These are phyloP conservation scores for Tridacna gigas DNA, from an alignment of 2,888 invertebrate genomes.

Conservation along the genomic window DNA sequence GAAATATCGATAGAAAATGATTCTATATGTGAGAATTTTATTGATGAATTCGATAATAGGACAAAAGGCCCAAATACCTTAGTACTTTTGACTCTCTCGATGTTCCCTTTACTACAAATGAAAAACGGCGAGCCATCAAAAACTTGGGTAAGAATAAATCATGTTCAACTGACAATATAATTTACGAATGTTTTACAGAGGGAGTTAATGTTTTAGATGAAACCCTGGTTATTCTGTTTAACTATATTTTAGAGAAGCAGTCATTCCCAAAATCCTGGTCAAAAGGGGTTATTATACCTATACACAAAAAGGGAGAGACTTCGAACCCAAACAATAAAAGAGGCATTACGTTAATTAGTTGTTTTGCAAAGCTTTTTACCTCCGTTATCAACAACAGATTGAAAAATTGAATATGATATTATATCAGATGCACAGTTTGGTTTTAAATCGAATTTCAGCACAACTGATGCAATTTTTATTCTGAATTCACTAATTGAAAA, in stretches of 20 bases:
- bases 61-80: not conserved
- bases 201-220: slow-evolving; percentile 23
- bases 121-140: slow-evolving; percentile 20
- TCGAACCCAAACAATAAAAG: slow-evolving; percentile 47
- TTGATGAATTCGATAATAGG: not conserved
- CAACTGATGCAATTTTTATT: slow-evolving; percentile 57
- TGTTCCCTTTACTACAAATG: not conserved
- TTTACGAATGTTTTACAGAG: slow-evolving; percentile 49
- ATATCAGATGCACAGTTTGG: slow-evolving; percentile 58
- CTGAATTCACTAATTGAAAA: slow-evolving; percentile 41
- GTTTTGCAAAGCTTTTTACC: slow-evolving; percentile 54
- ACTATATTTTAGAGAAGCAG: slow-evolving; percentile 30
- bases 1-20: not conserved
- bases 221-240: slow-evolving; percentile 31
- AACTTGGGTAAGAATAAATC: slow-evolving; percentile 31
- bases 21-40: no score
- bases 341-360: slow-evolving; percentile 50
- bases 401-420: slow-evolving; percentile 38
- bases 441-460: slow-evolving; percentile 43
- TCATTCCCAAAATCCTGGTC: slow-evolving; percentile 45
- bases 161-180: slow-evolving; percentile 38
- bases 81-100: slow-evolving; percentile 10
- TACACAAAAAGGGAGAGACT: slow-evolving; percentile 46
- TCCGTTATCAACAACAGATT: slow-evolving; percentile 51
- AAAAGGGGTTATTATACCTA: slow-evolving; percentile 51